Percentiles rank a stretch among this genome's conserved stretches.
Conservation (phyloP, 2,113 vertebrate species). For the Capreolus pygargus region DNA sequence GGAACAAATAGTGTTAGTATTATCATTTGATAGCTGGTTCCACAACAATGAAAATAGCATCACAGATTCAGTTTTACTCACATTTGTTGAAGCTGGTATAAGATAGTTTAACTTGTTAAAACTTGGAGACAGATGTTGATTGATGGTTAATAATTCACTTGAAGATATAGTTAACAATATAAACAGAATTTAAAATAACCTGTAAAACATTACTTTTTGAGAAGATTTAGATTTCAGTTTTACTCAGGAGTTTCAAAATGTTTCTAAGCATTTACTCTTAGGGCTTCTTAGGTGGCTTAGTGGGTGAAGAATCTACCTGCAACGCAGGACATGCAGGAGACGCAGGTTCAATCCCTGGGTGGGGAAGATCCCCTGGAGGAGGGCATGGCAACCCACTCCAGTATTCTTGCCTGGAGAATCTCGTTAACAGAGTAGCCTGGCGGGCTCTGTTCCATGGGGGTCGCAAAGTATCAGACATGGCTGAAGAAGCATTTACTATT, state of each 20-base stretch:
- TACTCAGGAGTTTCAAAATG: neutral
- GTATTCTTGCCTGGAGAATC: neutral
- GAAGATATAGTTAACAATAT: constrained; percentile 14
- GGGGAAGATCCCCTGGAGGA: neutral
- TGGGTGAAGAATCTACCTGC: neutral
- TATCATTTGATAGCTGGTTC: constrained; percentile 5
- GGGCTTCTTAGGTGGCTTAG: neutral
- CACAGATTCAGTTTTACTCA: neutral
- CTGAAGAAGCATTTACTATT: neutral
- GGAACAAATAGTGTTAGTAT: constrained; percentile 16
- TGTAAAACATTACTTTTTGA: neutral
- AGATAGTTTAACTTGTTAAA: neutral
- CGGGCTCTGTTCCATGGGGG: neutral
- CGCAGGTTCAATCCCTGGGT: accelerated
- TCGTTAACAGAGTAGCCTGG: neutral
- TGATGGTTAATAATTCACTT: neutral
- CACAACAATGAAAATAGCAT: neutral
- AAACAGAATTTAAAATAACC: neutral
- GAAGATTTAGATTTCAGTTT: neutral
- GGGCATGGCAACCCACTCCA: neutral
- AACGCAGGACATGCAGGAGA: neutral
- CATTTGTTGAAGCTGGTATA: neutral
- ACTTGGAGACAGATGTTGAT: neutral
- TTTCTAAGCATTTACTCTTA: neutral
- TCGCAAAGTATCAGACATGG: neutral